A percentile compares a stretch with the other conserved stretches of the same genome.
Evolutionary conservation across 1,140 invertebrate species (phyloP).

Genomic region (Holotrichia oblita): DNA sequence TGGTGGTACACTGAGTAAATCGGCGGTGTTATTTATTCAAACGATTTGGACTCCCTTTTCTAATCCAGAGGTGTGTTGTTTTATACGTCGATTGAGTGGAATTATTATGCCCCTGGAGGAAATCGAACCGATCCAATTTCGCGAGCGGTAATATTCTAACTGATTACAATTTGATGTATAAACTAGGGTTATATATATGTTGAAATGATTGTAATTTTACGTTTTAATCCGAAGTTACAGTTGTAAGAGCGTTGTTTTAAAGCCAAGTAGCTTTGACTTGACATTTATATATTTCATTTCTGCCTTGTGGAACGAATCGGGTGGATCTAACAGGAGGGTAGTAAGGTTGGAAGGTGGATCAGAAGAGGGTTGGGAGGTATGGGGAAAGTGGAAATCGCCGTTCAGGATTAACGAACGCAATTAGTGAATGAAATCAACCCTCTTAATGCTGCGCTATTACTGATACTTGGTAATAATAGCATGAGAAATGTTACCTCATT

Average conservation of each 20-base stretch:
- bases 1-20: neutral
- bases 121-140: neutral
- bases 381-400: neutral
- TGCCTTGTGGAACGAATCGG: neutral
- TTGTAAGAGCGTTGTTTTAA: neutral
- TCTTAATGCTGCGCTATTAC: neutral
- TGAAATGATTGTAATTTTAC: neutral
- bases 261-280: neutral
- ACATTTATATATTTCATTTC: neutral
- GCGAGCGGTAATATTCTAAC: neutral
- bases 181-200: no score
- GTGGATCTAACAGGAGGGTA: neutral
- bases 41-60: neutral
- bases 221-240: neutral
- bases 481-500: neutral
- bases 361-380: neutral
- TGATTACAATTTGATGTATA: no score
- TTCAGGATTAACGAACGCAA: neutral
- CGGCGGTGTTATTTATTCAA: neutral
- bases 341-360: neutral
- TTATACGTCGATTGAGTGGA: neutral
- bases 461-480: neutral
- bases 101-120: neutral
- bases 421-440: constrained; percentile 16
- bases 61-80: constrained; percentile 1